phyloP scores from a whole-genome alignment of 2,113 vertebrate genomes.

The Dipodomys spectabilis region DNA sequence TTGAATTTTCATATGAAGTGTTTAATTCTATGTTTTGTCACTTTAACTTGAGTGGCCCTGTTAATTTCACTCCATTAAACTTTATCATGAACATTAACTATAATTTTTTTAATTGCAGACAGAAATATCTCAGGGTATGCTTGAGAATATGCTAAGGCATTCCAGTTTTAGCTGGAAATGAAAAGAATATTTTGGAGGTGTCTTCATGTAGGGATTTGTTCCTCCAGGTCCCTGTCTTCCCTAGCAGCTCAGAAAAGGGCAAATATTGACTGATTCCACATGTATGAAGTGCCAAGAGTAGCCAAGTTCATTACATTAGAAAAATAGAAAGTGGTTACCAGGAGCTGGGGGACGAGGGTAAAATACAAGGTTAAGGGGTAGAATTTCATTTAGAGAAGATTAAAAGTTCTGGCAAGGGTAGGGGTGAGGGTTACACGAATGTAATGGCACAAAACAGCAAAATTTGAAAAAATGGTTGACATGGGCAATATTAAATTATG shows the following conservation, averaged over 20 bases:
- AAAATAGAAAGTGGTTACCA: background rate
- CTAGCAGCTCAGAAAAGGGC: background rate
- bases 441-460: background rate
- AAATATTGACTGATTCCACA: background rate
- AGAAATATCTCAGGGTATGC: too few relatives aligned
- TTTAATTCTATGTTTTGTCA: background rate
- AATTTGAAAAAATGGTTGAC: background rate
- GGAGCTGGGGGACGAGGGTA: background rate
- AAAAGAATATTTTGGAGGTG: too few relatives aligned
- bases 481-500: background rate
- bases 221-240: too few relatives aligned
- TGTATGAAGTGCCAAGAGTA: background rate
- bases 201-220: too few relatives aligned
- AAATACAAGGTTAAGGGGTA: too few relatives aligned
- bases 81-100: background rate
- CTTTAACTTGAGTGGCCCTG: conserved; percentile 26
- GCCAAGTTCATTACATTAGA: background rate
- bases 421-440: background rate
- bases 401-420: background rate
- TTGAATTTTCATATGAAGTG: background rate
- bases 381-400: too few relatives aligned
- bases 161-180: too few relatives aligned
- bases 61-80: conserved; percentile 25
- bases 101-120: too few relatives aligned
- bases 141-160: too few relatives aligned